Evolutionary conservation across 2,888 invertebrate species (phyloP), one percentile per base, ranked within the genome.

Genomic region (Sphaerophoria rueppellii): DNA sequence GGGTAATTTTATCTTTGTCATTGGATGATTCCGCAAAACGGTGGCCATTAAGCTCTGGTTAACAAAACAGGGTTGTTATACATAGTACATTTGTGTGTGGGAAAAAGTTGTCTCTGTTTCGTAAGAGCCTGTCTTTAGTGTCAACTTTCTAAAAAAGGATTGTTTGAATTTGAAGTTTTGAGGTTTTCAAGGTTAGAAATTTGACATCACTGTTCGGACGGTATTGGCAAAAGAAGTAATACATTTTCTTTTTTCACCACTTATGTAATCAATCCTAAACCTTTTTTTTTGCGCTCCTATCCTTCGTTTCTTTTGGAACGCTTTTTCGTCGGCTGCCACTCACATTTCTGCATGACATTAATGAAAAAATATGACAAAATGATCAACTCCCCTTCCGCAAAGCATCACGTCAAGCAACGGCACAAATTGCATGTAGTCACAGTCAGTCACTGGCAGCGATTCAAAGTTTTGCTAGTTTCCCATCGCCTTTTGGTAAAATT

Each of bases 1-100:
- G 61, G 57, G 82, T 78, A 82, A 78, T 74, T 70, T 70, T 74
- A 82, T 78, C 82, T 74, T 75, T 82, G 70, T 82, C 82, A 79
- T 65, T 57, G 54, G 40, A 82, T 74, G 48, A 57, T 69, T 74
- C 69, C 12, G 58, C 6, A 4, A 14, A 69, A 58, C 55, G 55
- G 43, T 50, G 35, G 63, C 40, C 37, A 72, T 65, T 72, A 24
- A 50, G 12, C 32, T 43, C 1, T 11, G 12, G 11, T 60, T 14
- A 11, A 58, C 4, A 40, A 43, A n/a, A 6, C 63, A 63, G 63
- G 7, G 48, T 35, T 63, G 63, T 63, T 35, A 55, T 55, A 46
- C 32, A 32, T 46, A 70, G 46, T 4, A 40, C 7, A 40, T 40
- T 40, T 40, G 9, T 40, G 24, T 24, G 24, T 24, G 24, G 24